A percentile compares a stretch with the other conserved stretches of the same genome.
These are phyloP conservation scores for Micrastur ruficollis DNA, from an alignment of 2,797 vertebrate genomes.

Conservation along the genomic window DNA sequence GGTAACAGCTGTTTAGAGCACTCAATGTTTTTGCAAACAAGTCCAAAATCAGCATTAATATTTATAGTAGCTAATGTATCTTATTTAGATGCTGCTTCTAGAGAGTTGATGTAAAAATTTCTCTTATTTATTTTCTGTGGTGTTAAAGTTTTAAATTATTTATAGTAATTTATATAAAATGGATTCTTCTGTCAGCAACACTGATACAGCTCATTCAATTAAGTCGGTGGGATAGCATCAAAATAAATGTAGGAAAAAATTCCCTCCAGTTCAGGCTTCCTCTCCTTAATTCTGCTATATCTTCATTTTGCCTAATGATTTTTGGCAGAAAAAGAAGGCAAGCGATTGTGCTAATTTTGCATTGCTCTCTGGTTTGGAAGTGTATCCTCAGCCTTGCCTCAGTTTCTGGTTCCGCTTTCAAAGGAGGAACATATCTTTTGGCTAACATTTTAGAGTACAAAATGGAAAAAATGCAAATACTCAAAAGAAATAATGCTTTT, in stretches of 20 bases:
- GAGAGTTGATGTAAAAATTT: not conserved
- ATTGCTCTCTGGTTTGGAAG: not conserved
- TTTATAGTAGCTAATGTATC: not conserved
- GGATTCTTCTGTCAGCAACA: not conserved
- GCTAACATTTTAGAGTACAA: not conserved
- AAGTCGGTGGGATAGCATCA: not conserved
- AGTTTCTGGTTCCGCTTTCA: not conserved
- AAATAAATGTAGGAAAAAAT: not conserved
- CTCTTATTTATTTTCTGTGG: not conserved
- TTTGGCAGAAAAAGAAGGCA: not conserved
- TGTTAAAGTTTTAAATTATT: constrained; percentile 4
- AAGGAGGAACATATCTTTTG: not conserved
- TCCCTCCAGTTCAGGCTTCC: not conserved
- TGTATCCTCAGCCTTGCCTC: not conserved
- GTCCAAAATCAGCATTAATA: not conserved
- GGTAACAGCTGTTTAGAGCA: not conserved
- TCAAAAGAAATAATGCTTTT: not conserved
- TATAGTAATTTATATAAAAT: not conserved
- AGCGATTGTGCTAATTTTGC: not conserved
- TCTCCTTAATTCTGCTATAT: not conserved
- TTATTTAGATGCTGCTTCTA: not conserved
- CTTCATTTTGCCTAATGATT: constrained; percentile 4
- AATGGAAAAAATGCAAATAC: not conserved
- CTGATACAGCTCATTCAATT: not conserved
- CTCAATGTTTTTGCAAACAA: not conserved